A percentile compares a stretch with the other conserved stretches of the same genome.
Evolutionary conservation across 2,888 invertebrate species (phyloP).

Genomic region (Amblyjoppa proteus): DNA sequence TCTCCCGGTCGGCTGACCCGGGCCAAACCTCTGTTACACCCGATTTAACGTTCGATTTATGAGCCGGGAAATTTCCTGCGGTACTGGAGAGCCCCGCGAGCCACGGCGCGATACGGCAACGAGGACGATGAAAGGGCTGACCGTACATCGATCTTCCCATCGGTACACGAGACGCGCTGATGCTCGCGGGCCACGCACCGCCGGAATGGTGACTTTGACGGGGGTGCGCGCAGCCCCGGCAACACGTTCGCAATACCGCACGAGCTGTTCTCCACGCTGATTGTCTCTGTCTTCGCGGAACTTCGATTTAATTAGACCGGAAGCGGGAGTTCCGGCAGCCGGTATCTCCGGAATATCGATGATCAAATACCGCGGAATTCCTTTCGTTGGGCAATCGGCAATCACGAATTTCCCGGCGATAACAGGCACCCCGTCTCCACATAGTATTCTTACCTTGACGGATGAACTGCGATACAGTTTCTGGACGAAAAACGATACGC

Average conservation of each 20-base stretch:
- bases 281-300: background rate
- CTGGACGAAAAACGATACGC: background rate
- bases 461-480: background rate
- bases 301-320: conserved; percentile 1
- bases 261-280: background rate
- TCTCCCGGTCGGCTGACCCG: background rate
- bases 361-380: conserved; percentile 22
- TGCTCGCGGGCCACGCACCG: background rate
- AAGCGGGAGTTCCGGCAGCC: background rate
- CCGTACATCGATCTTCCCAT: conserved; percentile 3
- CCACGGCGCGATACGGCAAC: conserved; percentile 11
- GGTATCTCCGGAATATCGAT: conserved; percentile 25
- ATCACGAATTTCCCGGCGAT: background rate
- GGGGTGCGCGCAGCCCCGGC: background rate
- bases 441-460: background rate
- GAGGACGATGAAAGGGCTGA: conserved; percentile 3
- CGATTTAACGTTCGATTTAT: conserved; percentile 44
- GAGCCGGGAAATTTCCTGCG: conserved; percentile 25
- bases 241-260: background rate
- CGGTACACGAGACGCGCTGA: background rate
- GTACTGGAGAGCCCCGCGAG: background rate
- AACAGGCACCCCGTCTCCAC: background rate
- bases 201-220: conserved; percentile 4
- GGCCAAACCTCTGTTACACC: conserved; percentile 7
- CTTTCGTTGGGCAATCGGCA: background rate